Conservation (phyloP, 2,113 vertebrate genomes). For the Synodontis membranacea region DNA sequence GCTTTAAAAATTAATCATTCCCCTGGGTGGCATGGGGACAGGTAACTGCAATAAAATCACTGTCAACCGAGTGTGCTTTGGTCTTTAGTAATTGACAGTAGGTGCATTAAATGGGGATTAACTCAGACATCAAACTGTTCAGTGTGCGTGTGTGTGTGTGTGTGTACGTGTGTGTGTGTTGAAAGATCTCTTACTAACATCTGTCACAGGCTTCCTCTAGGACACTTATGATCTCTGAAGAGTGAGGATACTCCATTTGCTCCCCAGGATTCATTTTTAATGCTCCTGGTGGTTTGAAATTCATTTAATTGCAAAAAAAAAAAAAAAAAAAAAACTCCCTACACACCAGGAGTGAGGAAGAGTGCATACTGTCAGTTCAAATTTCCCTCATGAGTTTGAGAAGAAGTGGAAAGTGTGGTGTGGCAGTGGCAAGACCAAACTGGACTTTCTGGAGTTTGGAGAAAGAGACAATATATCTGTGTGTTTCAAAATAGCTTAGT, state of each 20-base stretch:
- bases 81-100: conserved; percentile 37
- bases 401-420: conserved; percentile 11
- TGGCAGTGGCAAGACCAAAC: not conserved
- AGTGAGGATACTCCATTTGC: conserved; percentile 64
- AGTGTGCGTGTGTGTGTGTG: not conserved
- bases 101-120: conserved; percentile 37
- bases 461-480: not conserved
- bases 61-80: conserved; percentile 32
- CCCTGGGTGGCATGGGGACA: conserved; percentile 19
- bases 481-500: not conserved
- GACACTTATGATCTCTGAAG: conserved; percentile 56
- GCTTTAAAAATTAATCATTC: conserved; percentile 32
- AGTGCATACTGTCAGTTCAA: conserved; percentile 35
- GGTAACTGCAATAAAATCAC: conserved; percentile 31
- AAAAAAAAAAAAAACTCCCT: conserved; percentile 53
- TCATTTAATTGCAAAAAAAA: conserved; percentile 57
- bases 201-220: conserved; percentile 49
- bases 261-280: conserved; percentile 66
- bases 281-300: conserved; percentile 58
- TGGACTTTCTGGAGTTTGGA: not conserved
- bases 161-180: conserved; percentile 13
- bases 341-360: conserved; percentile 40
- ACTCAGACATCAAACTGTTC: conserved; percentile 36
- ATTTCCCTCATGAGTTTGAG: conserved; percentile 29
- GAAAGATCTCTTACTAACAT: conserved; percentile 45